Conservation (phyloP, 2,113 vertebrate genomes). For the Myxocyprinus asiaticus region DNA sequence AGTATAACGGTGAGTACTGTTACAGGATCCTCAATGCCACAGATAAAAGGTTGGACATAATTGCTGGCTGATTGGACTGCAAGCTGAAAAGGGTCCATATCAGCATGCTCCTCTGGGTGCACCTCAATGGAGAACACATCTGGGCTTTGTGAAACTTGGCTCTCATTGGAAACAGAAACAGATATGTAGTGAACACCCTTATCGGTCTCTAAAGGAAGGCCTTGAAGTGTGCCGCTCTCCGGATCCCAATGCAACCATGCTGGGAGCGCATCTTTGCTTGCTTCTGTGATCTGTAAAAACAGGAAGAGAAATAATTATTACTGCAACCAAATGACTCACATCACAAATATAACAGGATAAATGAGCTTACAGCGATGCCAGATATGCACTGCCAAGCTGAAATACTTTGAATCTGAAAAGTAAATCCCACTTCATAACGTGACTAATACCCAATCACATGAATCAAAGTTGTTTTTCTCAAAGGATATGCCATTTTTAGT, state of each 20-base stretch:
- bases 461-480: background rate
- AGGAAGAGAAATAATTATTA: background rate
- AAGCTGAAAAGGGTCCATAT: constrained; percentile 76
- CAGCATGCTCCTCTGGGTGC: constrained; percentile 88
- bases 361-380: background rate
- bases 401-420: background rate
- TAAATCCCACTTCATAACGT: constrained; percentile 6
- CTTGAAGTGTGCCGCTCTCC: constrained; percentile 77
- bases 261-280: constrained; percentile 86
- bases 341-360: constrained; percentile 13
- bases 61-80: constrained; percentile 67
- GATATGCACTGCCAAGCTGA: constrained; percentile 2
- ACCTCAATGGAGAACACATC: constrained; percentile 93
- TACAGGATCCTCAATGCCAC: constrained; percentile 83
- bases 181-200: constrained; percentile 93
- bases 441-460: constrained; percentile 1
- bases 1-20: constrained; percentile 94
- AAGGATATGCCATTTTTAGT: background rate
- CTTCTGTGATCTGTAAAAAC: constrained; percentile 82
- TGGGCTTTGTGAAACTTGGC: constrained; percentile 71
- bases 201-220: constrained; percentile 90
- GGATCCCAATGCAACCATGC: constrained; percentile 91
- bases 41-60: constrained; percentile 74
- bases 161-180: constrained; percentile 77
- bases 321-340: background rate